Percentiles rank a stretch among this genome's conserved stretches.
Conservation (phyloP, 2,888 invertebrate genomes). For the Platerodrilus igneus region DNA sequence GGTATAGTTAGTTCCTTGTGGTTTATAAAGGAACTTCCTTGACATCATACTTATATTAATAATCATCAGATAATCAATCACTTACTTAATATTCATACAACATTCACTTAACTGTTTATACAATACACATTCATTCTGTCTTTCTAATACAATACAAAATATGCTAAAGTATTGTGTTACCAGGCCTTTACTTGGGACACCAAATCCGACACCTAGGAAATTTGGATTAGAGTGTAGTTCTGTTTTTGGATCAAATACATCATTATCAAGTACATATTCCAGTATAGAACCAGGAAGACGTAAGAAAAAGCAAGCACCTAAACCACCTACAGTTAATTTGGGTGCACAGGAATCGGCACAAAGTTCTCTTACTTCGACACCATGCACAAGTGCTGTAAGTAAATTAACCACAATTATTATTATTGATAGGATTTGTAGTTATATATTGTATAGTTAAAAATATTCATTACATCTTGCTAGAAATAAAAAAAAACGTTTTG, state of each 20-base stretch:
- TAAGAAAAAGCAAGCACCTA: conserved; percentile 67
- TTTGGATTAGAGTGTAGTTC: conserved; percentile 36
- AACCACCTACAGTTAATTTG: conserved; percentile 48
- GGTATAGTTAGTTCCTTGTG: no score
- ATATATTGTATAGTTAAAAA: neutral
- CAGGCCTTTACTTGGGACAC: conserved; percentile 34
- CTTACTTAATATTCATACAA: conserved; percentile 29
- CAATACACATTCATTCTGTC: conserved; percentile 6
- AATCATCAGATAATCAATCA: no score
- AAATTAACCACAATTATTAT: conserved; percentile 8
- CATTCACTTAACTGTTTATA: conserved; percentile 20
- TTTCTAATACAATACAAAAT: conserved; percentile 6
- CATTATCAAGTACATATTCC: conserved; percentile 41
- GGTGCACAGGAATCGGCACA: conserved; percentile 31
- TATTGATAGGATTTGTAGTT: no score
- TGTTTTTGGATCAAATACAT: conserved; percentile 45
- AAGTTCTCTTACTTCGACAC: conserved; percentile 40
- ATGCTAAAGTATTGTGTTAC: conserved; percentile 44
- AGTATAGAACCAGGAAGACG: conserved; percentile 45
- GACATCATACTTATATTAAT: no score
- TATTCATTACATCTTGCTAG: neutral
- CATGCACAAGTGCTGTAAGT: conserved; percentile 44
- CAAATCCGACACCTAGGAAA: conserved; percentile 42
- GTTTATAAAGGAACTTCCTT: no score
- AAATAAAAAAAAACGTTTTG: no score